phyloP scores from a whole-genome alignment of 2,888 invertebrate species.

The Endotricha flammealis region DNA sequence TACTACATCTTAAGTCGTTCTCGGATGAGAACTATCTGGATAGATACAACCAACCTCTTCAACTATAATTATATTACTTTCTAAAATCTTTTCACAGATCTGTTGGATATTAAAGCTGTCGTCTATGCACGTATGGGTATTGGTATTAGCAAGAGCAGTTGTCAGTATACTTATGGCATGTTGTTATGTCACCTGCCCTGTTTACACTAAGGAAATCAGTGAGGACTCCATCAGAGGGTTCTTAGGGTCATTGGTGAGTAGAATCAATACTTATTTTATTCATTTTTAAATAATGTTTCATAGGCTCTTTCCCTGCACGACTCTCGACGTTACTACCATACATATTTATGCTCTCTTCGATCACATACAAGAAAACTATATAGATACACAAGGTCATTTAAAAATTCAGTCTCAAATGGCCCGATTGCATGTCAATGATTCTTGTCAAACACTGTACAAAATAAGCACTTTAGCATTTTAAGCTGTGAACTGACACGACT shows the following conservation, averaged over 20 bases:
- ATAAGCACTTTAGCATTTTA: no score
- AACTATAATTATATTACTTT: not conserved
- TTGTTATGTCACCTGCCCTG: slow-evolving; percentile 55
- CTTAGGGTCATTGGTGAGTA: slow-evolving; percentile 75
- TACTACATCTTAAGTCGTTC: no score
- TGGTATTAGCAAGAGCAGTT: slow-evolving; percentile 44
- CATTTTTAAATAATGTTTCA: slow-evolving; percentile 64
- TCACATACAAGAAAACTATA: no score
- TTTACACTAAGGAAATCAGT: slow-evolving; percentile 78
- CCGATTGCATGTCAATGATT: no score
- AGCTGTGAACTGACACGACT: no score
- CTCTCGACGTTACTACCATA: no score
- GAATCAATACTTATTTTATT: slow-evolving; percentile 17
- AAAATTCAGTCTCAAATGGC: no score
- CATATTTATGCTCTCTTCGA: no score
- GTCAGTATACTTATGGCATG: slow-evolving; percentile 54
- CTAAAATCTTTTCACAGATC: slow-evolving; percentile 29
- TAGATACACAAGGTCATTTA: no score
- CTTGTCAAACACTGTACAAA: no score
- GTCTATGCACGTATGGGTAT: slow-evolving; percentile 48
- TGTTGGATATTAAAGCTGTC: slow-evolving; percentile 47
- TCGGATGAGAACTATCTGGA: no score
- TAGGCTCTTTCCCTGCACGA: slow-evolving; percentile 66
- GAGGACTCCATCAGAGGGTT: slow-evolving; percentile 72
- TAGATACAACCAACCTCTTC: no score